These are phyloP conservation scores for Emydocephalus ijimae DNA, from an alignment of 2,113 vertebrate species.

Conservation along the genomic window DNA sequence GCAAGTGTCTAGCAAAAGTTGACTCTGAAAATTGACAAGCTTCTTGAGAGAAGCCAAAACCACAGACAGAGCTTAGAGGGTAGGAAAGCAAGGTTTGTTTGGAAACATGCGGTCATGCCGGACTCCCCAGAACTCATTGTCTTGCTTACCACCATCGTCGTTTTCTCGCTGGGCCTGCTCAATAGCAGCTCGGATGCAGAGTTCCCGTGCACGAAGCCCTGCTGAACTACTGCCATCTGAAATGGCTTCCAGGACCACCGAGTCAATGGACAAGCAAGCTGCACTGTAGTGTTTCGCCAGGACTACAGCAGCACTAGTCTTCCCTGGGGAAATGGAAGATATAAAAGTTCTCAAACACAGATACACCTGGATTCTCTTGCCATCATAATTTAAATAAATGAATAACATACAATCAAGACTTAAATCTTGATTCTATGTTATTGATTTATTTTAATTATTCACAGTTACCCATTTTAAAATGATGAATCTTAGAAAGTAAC, in stretches of 20 bases:
- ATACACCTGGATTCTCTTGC: not conserved
- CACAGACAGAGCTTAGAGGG: not conserved
- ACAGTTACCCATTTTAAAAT: not conserved
- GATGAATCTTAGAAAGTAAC: not conserved
- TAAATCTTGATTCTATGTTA: not conserved
- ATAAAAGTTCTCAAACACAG: not conserved
- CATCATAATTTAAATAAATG: too few relatives aligned
- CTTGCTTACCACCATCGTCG: constrained; percentile 68
- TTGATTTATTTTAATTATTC: not conserved
- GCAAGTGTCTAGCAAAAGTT: not conserved
- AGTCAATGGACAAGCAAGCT: constrained; percentile 74
- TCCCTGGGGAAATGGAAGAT: constrained; percentile 66
- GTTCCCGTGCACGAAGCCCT: constrained; percentile 69
- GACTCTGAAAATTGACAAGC: not conserved
- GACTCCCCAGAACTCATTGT: rapidly evolving
- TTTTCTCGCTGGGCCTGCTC: constrained; percentile 59
- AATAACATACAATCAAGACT: not conserved
- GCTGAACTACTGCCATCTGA: constrained; percentile 53
- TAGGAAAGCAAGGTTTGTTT: too few relatives aligned
- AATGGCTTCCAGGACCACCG: constrained; percentile 75
- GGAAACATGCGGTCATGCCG: too few relatives aligned
- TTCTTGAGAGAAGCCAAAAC: not conserved
- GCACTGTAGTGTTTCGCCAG: constrained; percentile 73
- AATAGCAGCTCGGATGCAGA: constrained; percentile 67
- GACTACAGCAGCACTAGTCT: constrained; percentile 58